Evolutionary conservation across 2,797 vertebrate genomes (phyloP).

Genomic region (Manis crassicaudata): DNA sequence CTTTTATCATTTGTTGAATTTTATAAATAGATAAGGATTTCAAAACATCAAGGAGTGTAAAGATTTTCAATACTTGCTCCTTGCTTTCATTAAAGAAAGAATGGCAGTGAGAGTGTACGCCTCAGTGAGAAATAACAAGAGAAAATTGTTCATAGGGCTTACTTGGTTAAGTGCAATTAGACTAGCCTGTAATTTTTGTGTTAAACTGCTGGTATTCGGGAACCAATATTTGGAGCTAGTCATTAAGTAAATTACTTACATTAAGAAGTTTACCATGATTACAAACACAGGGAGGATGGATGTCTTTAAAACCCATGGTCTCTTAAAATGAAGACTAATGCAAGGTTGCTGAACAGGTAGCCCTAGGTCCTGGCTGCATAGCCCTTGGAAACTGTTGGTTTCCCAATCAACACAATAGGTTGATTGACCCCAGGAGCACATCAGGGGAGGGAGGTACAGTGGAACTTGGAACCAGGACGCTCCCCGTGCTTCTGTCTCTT

Average conservation of each 20-base stretch:
- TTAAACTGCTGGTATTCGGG: constrained; percentile 62
- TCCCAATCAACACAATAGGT: background rate
- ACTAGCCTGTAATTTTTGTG: constrained; percentile 73
- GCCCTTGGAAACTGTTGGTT: background rate
- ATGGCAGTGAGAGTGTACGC: background rate
- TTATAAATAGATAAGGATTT: constrained; percentile 12
- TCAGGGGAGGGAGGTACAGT: background rate
- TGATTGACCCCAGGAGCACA: too few species aligned
- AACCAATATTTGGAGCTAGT: constrained; percentile 67
- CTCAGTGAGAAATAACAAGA: constrained; percentile 68
- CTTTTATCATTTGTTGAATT: constrained; percentile 1
- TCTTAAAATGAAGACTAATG: constrained; percentile 33
- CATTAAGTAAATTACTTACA: constrained; percentile 73
- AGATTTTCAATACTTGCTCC: background rate
- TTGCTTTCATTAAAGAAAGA: constrained; percentile 60
- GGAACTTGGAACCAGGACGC: background rate
- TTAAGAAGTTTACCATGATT: constrained; percentile 65
- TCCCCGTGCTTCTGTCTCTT: background rate
- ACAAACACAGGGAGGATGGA: constrained; percentile 49
- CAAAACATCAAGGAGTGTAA: constrained; percentile 11
- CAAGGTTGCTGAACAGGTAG: background rate
- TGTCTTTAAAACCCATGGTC: constrained; percentile 10
- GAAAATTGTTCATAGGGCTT: constrained; percentile 59
- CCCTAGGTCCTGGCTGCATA: background rate
- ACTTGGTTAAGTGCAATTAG: constrained; percentile 75